Conservation (phyloP, 2,797 vertebrate genomes). For the Merluccius polli region DNA sequence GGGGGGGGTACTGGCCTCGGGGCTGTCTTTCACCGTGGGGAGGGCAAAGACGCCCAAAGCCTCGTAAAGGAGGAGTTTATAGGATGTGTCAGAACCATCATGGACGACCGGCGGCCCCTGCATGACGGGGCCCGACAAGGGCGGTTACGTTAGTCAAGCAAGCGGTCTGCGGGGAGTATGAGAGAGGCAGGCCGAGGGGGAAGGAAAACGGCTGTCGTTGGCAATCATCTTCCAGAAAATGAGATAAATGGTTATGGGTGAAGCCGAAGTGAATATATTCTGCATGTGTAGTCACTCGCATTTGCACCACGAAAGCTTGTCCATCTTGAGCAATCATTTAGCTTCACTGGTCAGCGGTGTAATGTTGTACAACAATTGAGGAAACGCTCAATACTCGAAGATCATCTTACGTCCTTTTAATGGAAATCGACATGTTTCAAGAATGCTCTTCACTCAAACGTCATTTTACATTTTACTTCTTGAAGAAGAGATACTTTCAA, state of each 20-base stretch:
- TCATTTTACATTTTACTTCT: no score
- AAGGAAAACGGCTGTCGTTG: constrained; percentile 14
- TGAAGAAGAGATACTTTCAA: no score
- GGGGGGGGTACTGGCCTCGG: background rate
- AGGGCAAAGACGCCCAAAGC: constrained; percentile 25
- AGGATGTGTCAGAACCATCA: constrained; percentile 11
- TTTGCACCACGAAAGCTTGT: background rate
- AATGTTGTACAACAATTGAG: background rate
- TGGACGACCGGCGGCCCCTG: constrained; percentile 1
- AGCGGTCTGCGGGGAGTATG: constrained; percentile 3
- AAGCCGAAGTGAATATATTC: constrained; percentile 12
- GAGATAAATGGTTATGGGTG: constrained; percentile 10
- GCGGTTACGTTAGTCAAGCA: constrained; percentile 12
- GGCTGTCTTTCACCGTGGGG: constrained; percentile 11
- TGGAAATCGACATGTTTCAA: background rate
- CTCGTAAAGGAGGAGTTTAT: constrained; percentile 21
- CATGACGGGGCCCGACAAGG: constrained; percentile 4
- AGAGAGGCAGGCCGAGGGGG: background rate
- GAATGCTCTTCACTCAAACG: background rate
- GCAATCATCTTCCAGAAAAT: constrained; percentile 19
- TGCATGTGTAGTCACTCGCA: background rate
- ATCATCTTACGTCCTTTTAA: background rate
- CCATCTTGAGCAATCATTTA: background rate
- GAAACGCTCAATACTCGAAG: background rate
- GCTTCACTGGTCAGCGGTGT: background rate